These are phyloP conservation scores for Sternotherus odoratus DNA, from an alignment of 2,797 vertebrate species.

Conservation along the genomic window DNA sequence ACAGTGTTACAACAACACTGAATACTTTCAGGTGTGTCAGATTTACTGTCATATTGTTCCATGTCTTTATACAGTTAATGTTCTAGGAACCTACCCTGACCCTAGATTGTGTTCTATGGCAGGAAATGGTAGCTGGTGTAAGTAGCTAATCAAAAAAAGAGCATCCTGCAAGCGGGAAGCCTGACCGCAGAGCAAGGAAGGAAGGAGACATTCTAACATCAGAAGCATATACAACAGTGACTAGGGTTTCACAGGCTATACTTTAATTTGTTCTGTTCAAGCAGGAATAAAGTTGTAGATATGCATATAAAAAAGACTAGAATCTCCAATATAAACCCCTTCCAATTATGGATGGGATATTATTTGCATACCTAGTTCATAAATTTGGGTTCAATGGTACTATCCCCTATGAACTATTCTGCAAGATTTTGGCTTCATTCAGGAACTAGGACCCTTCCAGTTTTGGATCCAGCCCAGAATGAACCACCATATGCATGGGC, in stretches of 20 bases:
- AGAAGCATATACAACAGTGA: neutral
- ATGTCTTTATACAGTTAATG: neutral
- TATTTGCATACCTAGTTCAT: neutral
- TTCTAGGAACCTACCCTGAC: neutral
- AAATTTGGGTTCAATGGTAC: neutral
- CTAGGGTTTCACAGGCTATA: fast-evolving
- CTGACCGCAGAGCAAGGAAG: neutral
- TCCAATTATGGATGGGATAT: neutral
- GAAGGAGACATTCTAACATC: neutral
- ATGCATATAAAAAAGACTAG: neutral
- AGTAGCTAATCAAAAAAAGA: neutral
- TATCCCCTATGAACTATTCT: neutral
- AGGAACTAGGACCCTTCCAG: neutral
- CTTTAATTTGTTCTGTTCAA: neutral
- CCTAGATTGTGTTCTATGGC: neutral
- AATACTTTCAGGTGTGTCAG: neutral
- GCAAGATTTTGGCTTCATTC: neutral
- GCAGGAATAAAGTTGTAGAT: neutral
- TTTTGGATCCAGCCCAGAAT: neutral
- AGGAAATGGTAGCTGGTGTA: neutral
- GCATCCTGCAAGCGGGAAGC: fast-evolving
- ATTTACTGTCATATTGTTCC: neutral
- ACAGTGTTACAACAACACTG: neutral
- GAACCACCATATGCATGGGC: neutral
- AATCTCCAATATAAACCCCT: neutral